Conservation (phyloP, 2,888 invertebrate genomes). For the Drosophila seclusa region DNA sequence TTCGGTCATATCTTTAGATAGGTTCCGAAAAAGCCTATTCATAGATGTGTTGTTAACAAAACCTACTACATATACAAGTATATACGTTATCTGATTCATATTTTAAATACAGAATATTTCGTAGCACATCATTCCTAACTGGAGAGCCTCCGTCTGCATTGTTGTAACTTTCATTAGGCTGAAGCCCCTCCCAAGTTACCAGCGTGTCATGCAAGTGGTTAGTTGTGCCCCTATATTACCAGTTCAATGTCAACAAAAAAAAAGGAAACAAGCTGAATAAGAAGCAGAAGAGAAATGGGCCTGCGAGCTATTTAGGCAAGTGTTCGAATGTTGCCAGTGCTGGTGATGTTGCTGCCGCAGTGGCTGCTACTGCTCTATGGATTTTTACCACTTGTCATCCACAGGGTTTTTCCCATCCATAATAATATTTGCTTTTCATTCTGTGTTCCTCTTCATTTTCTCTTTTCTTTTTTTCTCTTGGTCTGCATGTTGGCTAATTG, state of each 20-base stretch:
- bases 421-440: slow-evolving; percentile 74
- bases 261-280: not conserved
- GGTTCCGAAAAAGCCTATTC: too few relatives aligned
- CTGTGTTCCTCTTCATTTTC: slow-evolving; percentile 10
- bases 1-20: not conserved
- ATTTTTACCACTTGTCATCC: slow-evolving; percentile 39
- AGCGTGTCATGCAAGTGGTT: slow-evolving; percentile 67
- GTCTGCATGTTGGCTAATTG: slow-evolving; percentile 58
- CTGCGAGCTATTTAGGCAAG: slow-evolving; percentile 61
- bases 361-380: slow-evolving; percentile 3
- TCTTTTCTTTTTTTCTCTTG: not conserved
- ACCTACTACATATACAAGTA: accelerated
- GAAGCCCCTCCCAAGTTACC: slow-evolving; percentile 48
- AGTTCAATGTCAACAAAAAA: slow-evolving; percentile 50
- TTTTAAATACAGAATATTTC: slow-evolving; percentile 11
- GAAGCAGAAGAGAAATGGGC: slow-evolving; percentile 5
- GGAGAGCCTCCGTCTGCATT: not conserved
- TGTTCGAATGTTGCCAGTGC: slow-evolving; percentile 57
- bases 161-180: slow-evolving; percentile 56
- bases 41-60: not conserved
- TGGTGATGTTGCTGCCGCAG: not conserved
- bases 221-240: slow-evolving; percentile 47
- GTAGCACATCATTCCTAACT: not conserved
- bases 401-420: slow-evolving; percentile 36
- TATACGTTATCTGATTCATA: too few relatives aligned